A percentile compares a stretch with the other conserved stretches of the same genome.
phyloP scores from a whole-genome alignment of 2,888 invertebrate species.

The Agrochola lychnidis region DNA sequence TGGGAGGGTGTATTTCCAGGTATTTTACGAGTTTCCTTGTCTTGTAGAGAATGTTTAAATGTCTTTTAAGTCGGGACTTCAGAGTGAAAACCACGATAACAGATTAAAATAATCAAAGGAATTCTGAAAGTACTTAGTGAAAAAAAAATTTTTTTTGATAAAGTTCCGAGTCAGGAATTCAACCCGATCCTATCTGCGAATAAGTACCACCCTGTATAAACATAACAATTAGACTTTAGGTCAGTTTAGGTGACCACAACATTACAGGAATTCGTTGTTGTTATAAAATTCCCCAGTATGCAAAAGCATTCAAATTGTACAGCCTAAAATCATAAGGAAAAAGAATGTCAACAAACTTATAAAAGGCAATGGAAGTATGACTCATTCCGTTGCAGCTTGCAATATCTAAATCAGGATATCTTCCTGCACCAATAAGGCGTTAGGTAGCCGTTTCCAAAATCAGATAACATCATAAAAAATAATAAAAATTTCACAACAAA shows the following conservation, averaged over 20 bases:
- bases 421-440: conserved; percentile 28
- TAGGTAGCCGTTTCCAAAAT: conserved; percentile 41
- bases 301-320: conserved; percentile 4
- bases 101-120: too few species aligned
- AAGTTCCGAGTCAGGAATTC: too few species aligned
- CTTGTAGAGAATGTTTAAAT: neutral
- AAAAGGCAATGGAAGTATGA: conserved; percentile 3
- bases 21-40: neutral
- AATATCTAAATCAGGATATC: conserved; percentile 41
- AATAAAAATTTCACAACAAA: conserved; percentile 77
- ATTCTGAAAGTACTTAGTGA: too few species aligned
- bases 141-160: too few species aligned
- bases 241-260: too few species aligned
- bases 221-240: too few species aligned
- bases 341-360: neutral
- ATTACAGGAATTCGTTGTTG: neutral
- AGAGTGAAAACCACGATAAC: neutral
- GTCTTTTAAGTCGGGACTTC: neutral
- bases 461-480: conserved; percentile 68
- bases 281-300: neutral
- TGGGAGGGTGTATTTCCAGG: conserved; percentile 25
- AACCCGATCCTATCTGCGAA: too few species aligned
- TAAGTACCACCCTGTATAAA: too few species aligned
- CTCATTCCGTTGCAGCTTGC: conserved; percentile 18
- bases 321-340: conserved; percentile 29